Conservation (phyloP, 2,113 vertebrate species). For the Pogona vitticeps region DNA sequence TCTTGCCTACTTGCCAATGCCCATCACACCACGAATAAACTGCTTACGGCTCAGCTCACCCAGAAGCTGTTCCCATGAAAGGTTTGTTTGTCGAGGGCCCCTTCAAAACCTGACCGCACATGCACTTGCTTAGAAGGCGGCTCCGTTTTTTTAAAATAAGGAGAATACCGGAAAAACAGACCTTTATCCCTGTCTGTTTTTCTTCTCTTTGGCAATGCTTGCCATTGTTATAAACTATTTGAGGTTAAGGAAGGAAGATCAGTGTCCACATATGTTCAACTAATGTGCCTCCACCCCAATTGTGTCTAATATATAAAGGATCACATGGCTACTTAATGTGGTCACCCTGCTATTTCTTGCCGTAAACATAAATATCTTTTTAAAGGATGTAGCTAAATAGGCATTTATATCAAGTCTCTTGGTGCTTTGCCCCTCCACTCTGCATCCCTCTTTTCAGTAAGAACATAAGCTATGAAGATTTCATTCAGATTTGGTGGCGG, state of each 20-base stretch:
- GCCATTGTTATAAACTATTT: conserved; percentile 16
- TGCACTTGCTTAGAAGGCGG: rapidly evolving
- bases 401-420: conserved; percentile 43
- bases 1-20: too few species aligned
- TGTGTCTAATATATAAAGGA: conserved; percentile 38
- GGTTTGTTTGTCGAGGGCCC: background rate
- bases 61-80: too few species aligned
- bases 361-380: conserved; percentile 39
- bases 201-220: conserved; percentile 31
- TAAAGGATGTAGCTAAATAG: conserved; percentile 50
- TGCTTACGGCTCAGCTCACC: too few species aligned
- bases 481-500: conserved; percentile 71
- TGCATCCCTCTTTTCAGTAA: conserved; percentile 52
- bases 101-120: background rate
- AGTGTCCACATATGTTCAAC: background rate
- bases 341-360: conserved; percentile 11
- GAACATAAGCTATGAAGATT: conserved; percentile 72
- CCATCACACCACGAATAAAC: too few species aligned
- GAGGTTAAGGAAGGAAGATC: conserved; percentile 2
- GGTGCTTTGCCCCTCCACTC: conserved; percentile 47
- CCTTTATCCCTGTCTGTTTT: background rate
- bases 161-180: rapidly evolving
- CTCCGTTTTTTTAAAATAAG: background rate
- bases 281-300: conserved; percentile 4
- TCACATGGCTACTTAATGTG: background rate